Evolutionary conservation across 2,797 vertebrate genomes (phyloP).

Genomic region (Sebastes vulpes): DNA sequence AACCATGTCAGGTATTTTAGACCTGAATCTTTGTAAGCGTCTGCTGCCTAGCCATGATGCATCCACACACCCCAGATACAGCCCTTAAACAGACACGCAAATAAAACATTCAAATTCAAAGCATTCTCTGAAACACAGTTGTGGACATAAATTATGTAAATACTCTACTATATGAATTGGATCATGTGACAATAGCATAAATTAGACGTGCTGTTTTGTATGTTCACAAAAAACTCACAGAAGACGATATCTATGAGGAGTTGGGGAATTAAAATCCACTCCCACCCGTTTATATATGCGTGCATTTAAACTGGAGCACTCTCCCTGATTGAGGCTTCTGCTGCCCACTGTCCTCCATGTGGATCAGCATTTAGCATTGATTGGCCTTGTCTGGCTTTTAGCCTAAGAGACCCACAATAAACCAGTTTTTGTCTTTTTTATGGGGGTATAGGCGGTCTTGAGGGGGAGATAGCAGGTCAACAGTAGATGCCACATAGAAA

Average conservation of each 20-base stretch:
- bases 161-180: not conserved
- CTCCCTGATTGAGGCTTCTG: slow-evolving; percentile 30
- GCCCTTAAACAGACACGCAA: not conserved
- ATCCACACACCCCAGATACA: not conserved
- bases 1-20: not conserved
- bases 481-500: too few species aligned
- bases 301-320: slow-evolving; percentile 28
- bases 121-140: not conserved
- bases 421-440: not conserved
- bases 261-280: not conserved
- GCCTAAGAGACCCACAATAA: not conserved
- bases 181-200: not conserved
- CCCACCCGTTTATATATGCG: not conserved
- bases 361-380: slow-evolving; percentile 68
- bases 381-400: slow-evolving; percentile 56
- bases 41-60: not conserved
- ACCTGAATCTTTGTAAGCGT: not conserved
- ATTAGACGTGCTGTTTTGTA: not conserved
- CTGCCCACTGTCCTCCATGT: slow-evolving; percentile 30
- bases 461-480: too few species aligned
- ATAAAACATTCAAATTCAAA: not conserved
- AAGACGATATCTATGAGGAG: not conserved
- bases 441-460: accelerated
- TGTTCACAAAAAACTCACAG: not conserved
- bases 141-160: not conserved